These are phyloP conservation scores for Acrossocheilus wenchowensis DNA, from an alignment of 2,797 vertebrate genomes.

Conservation along the genomic window DNA sequence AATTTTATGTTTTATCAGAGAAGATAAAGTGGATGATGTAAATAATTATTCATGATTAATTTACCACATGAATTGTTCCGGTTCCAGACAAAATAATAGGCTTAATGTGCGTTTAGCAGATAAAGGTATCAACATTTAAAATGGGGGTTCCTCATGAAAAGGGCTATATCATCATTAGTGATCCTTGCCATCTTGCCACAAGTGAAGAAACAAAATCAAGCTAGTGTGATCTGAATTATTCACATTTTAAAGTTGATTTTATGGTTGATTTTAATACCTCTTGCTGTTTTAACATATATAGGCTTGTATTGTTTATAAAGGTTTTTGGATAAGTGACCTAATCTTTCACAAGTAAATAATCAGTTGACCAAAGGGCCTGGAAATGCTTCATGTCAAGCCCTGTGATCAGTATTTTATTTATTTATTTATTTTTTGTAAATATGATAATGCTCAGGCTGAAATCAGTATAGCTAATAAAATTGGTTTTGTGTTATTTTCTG, in stretches of 20 bases:
- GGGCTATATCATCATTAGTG: not conserved
- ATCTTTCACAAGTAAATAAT: not conserved
- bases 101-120: not conserved
- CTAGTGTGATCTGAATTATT: not conserved
- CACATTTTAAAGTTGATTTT: not conserved
- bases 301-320: not conserved
- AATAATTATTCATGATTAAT: not conserved
- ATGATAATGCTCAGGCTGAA: not conserved
- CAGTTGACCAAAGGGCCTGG: no score
- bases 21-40: not conserved
- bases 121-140: not conserved
- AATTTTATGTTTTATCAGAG: not conserved
- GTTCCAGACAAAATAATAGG: slow-evolving; percentile 10
- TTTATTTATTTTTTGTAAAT: not conserved
- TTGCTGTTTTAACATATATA: not conserved
- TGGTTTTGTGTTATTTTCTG: not conserved
- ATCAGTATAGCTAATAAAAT: not conserved
- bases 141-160: not conserved
- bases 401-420: no score
- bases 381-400: no score
- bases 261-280: not conserved
- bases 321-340: not conserved
- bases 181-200: not conserved
- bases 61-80: not conserved
- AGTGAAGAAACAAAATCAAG: not conserved